Conservation (phyloP, 2,888 invertebrate genomes). For the Drosophila eohydei region DNA sequence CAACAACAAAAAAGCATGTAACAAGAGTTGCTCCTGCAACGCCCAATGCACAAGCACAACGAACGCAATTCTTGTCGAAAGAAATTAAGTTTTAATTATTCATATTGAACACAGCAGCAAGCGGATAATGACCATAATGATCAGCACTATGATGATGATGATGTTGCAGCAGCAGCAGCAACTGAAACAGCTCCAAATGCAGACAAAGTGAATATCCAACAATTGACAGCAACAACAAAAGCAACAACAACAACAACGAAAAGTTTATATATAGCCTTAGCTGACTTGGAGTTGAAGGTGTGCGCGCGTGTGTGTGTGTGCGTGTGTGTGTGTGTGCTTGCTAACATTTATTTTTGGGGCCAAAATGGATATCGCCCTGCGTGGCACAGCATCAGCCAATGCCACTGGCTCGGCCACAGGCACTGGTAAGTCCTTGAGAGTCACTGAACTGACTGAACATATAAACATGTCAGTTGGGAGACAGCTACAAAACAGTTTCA, state of each 20-base stretch:
- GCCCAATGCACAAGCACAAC: constrained; percentile 57
- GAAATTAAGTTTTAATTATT: constrained; percentile 71
- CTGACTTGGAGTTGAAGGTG: constrained; percentile 33
- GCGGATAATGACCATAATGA: constrained; percentile 7
- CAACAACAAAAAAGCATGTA: constrained; percentile 1
- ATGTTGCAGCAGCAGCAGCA: constrained; percentile 19
- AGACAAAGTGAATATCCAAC: constrained; percentile 32
- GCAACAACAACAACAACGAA: constrained; percentile 44
- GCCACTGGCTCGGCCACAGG: constrained; percentile 49
- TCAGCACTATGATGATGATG: constrained; percentile 10
- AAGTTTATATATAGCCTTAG: constrained; percentile 54
- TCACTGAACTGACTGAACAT: constrained; percentile 51
- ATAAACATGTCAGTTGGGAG: constrained; percentile 27
- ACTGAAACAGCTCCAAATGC: constrained; percentile 24
- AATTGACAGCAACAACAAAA: constrained; percentile 21
- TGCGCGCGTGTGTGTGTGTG: constrained; percentile 31
- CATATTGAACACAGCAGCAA: constrained; percentile 41
- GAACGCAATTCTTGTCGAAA: constrained; percentile 36
- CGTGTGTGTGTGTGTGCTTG: constrained; percentile 47
- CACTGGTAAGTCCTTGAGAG: constrained; percentile 74
- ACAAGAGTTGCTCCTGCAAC: constrained; percentile 23
- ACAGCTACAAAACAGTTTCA: constrained; percentile 19
- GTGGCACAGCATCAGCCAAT: constrained; percentile 59
- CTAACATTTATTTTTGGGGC: constrained; percentile 63
- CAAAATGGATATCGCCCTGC: constrained; percentile 77